A percentile compares a stretch with the other conserved stretches of the same genome.
Conservation (phyloP, 1,140 invertebrate genomes). For the Sitophilus oryzae region DNA sequence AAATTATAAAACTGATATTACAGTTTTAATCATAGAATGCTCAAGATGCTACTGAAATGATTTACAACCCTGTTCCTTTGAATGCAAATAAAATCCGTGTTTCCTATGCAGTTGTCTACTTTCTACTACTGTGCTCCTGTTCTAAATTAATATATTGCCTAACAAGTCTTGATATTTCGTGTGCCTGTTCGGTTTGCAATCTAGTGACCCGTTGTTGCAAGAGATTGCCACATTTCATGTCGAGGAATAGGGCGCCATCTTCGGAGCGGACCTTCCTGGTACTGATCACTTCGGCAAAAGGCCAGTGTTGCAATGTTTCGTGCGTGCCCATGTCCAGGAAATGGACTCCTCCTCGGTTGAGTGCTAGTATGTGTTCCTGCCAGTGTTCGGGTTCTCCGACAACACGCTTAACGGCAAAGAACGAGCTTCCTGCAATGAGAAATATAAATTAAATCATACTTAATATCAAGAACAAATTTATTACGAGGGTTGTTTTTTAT, state of each 20-base stretch:
- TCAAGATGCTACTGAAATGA: no score
- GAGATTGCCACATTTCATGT: constrained; percentile 95
- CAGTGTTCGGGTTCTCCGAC: constrained; percentile 52
- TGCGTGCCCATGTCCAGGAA: constrained; percentile 90
- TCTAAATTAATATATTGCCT: constrained; percentile 92
- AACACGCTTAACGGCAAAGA: constrained; percentile 90
- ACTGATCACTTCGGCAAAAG: constrained; percentile 92
- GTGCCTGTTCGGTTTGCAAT: constrained; percentile 94
- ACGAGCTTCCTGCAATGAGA: constrained; percentile 61
- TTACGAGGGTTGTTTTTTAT: no score
- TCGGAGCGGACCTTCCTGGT: constrained; percentile 86
- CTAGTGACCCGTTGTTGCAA: constrained; percentile 93
- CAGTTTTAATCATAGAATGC: no score
- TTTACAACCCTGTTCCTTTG: no score
- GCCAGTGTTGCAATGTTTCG: constrained; percentile 85
- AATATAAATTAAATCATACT: not conserved
- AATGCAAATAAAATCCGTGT: no score
- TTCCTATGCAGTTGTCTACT: no score
- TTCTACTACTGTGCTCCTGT: constrained; percentile 49
- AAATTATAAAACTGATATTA: no score
- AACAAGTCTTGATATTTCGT: constrained; percentile 90
- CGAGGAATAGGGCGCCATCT: constrained; percentile 87
- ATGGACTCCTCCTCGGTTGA: constrained; percentile 89
- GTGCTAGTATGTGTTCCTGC: constrained; percentile 82
- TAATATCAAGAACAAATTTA: no score